phyloP scores from a whole-genome alignment of 2,888 invertebrate genomes.

The Zhengitettix transpicula region DNA sequence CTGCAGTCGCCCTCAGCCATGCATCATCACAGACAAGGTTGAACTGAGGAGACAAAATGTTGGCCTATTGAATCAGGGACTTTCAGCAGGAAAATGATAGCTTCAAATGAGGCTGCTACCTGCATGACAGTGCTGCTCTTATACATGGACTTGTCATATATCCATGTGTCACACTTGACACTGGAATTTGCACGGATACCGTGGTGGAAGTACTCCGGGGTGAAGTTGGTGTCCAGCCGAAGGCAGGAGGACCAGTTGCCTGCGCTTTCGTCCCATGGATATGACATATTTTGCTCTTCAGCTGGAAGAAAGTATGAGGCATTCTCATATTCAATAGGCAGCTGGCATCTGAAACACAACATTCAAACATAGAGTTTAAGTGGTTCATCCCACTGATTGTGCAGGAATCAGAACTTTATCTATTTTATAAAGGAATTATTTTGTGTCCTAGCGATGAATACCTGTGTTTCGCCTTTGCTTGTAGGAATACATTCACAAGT shows the following conservation, averaged over 20 bases:
- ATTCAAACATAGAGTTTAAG: too few species aligned
- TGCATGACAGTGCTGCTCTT: constrained; percentile 46
- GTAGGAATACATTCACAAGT: too few species aligned
- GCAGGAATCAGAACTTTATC: too few species aligned
- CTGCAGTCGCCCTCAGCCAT: constrained; percentile 44
- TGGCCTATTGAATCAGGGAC: too few species aligned
- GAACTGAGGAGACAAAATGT: constrained; percentile 30
- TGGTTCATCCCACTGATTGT: too few species aligned
- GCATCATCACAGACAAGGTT: constrained; percentile 46
- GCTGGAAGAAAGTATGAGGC: constrained; percentile 30
- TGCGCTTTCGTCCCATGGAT: constrained; percentile 32
- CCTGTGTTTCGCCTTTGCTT: too few species aligned
- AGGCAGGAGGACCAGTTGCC: constrained; percentile 34
- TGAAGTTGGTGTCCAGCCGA: constrained; percentile 29
- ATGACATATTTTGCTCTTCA: constrained; percentile 30
- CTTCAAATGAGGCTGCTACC: constrained; percentile 24
- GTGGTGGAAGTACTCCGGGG: constrained; percentile 20
- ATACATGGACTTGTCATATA: constrained; percentile 42
- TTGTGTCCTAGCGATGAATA: too few species aligned
- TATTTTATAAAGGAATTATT: too few species aligned
- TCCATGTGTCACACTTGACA: constrained; percentile 34
- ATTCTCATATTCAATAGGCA: constrained; percentile 37
- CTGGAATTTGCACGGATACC: constrained; percentile 19
- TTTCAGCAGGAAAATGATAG: not conserved
- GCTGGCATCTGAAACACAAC: constrained; percentile 31